Evolutionary conservation across 2,113 vertebrate species (phyloP).

Genomic region (Gambusia holbrooki): DNA sequence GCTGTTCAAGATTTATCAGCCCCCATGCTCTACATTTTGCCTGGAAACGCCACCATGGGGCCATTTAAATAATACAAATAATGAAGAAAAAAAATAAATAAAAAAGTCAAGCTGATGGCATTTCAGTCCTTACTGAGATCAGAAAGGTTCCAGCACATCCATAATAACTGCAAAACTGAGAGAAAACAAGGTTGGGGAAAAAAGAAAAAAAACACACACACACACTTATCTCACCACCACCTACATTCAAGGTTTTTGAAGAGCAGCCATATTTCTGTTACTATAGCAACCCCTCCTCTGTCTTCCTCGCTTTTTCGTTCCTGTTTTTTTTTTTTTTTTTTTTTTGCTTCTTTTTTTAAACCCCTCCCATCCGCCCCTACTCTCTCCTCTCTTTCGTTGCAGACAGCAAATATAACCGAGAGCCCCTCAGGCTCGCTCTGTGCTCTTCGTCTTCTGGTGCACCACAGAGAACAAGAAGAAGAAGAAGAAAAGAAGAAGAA

Average conservation of each 20-base stretch:
- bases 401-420: constrained; percentile 71
- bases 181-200: constrained; percentile 44
- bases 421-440: constrained; percentile 60
- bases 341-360: constrained; percentile 41
- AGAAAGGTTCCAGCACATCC: constrained; percentile 56
- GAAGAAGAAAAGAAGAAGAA: no score
- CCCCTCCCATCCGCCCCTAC: constrained; percentile 55
- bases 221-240: constrained; percentile 74
- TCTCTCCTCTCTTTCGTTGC: constrained; percentile 58
- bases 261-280: constrained; percentile 79
- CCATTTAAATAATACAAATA: neutral
- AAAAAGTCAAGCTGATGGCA: constrained; percentile 29
- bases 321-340: constrained; percentile 31
- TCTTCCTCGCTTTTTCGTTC: constrained; percentile 69
- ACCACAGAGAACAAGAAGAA: constrained; percentile 22
- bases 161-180: constrained; percentile 68
- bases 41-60: constrained; percentile 49
- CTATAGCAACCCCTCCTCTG: constrained; percentile 76
- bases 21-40: constrained; percentile 35
- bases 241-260: constrained; percentile 82
- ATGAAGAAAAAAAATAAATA: neutral
- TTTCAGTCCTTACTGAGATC: constrained; percentile 30
- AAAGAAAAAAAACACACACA: constrained; percentile 29
- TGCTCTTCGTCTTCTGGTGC: constrained; percentile 59
- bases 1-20: constrained; percentile 3